Evolutionary conservation across 1,140 invertebrate genomes (phyloP).

Genomic region (Drosophila seguyi): DNA sequence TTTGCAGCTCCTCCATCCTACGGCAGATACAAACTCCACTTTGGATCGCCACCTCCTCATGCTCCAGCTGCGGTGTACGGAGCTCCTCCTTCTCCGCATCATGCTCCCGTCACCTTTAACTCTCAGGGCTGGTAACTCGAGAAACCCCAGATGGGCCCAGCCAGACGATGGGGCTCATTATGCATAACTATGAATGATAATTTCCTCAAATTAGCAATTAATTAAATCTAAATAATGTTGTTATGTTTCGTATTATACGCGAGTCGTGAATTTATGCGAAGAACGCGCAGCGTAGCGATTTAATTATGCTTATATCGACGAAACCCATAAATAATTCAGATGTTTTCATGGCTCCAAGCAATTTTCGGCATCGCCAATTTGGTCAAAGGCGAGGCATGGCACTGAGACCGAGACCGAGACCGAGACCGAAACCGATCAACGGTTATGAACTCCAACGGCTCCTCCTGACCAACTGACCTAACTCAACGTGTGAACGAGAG

Average conservation of each 20-base stretch:
- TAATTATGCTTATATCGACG: constrained; percentile 42
- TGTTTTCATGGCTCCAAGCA: constrained; percentile 28
- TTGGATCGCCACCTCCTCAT: constrained; percentile 25
- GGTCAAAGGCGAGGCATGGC: constrained; percentile 43
- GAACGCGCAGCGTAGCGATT: constrained; percentile 36
- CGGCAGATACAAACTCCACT: constrained; percentile 39
- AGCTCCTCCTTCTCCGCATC: constrained; percentile 13
- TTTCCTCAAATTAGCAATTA: constrained; percentile 68
- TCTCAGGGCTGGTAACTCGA: constrained; percentile 38
- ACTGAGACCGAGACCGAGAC: constrained; percentile 24
- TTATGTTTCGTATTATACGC: constrained; percentile 46
- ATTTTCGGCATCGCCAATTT: constrained; percentile 39
- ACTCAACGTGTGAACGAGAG: constrained; percentile 46
- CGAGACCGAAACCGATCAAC: constrained; percentile 6
- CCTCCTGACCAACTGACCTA: constrained; percentile 52
- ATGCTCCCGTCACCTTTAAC: constrained; percentile 16
- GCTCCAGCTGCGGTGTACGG: constrained; percentile 5
- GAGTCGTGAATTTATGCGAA: constrained; percentile 57
- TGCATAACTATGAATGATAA: constrained; percentile 59
- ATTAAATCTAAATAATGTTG: constrained; percentile 64
- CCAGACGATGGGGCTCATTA: constrained; percentile 10
- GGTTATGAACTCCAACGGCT: background rate
- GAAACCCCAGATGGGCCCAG: constrained; percentile 9
- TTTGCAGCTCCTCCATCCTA: constrained; percentile 30
- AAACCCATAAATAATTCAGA: constrained; percentile 48